A percentile compares a stretch with the other conserved stretches of the same genome.
These are phyloP conservation scores for Mormyrus iriodes DNA, from an alignment of 2,113 vertebrate species.

Conservation along the genomic window DNA sequence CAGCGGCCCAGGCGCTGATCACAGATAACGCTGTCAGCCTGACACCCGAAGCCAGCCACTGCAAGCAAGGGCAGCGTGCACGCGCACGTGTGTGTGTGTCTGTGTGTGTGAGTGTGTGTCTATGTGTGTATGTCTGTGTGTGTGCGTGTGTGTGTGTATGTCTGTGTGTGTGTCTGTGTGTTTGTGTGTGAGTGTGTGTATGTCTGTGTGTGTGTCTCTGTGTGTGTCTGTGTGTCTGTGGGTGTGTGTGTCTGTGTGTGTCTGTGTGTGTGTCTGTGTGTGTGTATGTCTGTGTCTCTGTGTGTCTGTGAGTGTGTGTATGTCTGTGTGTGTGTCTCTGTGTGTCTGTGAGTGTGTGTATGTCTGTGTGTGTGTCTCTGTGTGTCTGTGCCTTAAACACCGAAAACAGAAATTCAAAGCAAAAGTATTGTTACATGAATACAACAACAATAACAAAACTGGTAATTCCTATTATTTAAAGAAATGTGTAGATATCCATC, in stretches of 20 bases:
- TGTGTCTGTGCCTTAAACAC: neutral
- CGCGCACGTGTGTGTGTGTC: slow-evolving; percentile 3
- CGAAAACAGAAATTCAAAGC: neutral
- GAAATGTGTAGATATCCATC: neutral
- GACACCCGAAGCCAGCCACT: slow-evolving; percentile 7
- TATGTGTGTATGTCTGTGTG: neutral
- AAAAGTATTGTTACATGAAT: neutral
- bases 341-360: slow-evolving; percentile 6
- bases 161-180: neutral
- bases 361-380: neutral
- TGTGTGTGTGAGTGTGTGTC: slow-evolving; percentile 5
- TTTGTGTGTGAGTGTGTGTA: no score
- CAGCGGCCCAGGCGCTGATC: slow-evolving; percentile 6
- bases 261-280: slow-evolving; percentile 11
- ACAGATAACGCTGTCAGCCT: slow-evolving; percentile 22
- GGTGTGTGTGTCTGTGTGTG: neutral
- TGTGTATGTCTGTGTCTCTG: neutral
- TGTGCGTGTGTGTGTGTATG: neutral
- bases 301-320: neutral
- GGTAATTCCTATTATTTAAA: neutral
- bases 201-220: slow-evolving; percentile 4
- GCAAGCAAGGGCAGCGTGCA: neutral
- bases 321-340: slow-evolving; percentile 7
- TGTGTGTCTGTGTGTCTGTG: slow-evolving; percentile 6
- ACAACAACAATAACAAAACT: neutral